Evolutionary conservation across 2,888 invertebrate genomes (phyloP), one percentile per base, ranked within the genome.

Genomic region (Dione juno): DNA sequence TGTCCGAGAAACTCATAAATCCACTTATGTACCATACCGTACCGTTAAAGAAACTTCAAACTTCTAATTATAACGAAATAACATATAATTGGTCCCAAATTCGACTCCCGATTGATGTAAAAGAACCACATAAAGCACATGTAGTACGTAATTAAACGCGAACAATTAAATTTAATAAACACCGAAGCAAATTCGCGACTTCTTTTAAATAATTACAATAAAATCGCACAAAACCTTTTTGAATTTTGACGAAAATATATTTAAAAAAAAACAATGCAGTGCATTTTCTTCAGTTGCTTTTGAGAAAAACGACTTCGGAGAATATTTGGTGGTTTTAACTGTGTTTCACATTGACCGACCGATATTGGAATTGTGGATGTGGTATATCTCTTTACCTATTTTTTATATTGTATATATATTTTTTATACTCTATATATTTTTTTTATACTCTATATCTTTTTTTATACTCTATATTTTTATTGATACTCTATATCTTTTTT

Each of bases 261-360:
- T 28, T 28, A 28, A 19, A 37, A 35, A 71, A 70, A 77, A 74
- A 74, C 69, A 57, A 50, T n/a, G 21, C 63, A 58, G 74, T 6
- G 19, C 16, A 50, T 50, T 50, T 50, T 50, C 50, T 76, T 76
- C 75, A 11, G 16, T 76, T 77, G 67, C 69, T 76, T 73, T 76
- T 67, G 75, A 69, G 73, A 77, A 76, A 78, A 78, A 78, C 73
- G 28, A 63, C 71, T 78, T 71, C 69, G 69, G 72, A 74, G 74
- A 75, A 76, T 77, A 72, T 70, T 70, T 67, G 68, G 64, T 71
- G 54, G 72, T 77, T 74, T 72, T 28, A 76, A 75, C 41, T 66
- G 71, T 70, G 74, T 77, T 76, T 77, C 77, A 77, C 74, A 59
- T 19, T 43, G n/a, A 70, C 70, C 5, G 13, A n/a, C n/a, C 57